Base-by-base conservation (phyloP, 2,888 invertebrate species). In the Chrysomela aeneicollis region DNA sequence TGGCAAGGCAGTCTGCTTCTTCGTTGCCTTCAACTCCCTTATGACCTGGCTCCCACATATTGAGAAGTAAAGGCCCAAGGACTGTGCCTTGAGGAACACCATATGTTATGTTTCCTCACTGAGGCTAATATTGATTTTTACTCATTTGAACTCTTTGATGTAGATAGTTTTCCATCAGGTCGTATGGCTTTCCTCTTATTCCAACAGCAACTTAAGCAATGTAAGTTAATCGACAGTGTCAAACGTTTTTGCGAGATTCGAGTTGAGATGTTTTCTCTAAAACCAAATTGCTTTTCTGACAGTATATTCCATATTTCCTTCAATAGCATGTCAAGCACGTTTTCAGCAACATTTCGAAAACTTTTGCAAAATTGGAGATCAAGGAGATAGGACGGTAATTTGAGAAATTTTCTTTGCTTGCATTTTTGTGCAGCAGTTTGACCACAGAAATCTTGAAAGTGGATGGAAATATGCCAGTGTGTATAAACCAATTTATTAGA, bases 321-420 rank as follows among this genome's bases (percentile, higher is more conserved):
- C 57, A 19, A 32, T 57, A 62, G 12, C 21, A 32, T 21, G n/a
- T 35, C 1, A n/a, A 49, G 17, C 62, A 46, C 9, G 17, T 1
- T 62, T 62, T 62, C 8, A 62, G 22, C 21, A 49, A 8, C 49
- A 32, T 30, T 35, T 62, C 57, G 32, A 47, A 62, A 8, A 62
- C n/a, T 57, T 57, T 61, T 9, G 30, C 46, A 12, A 62, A 1
- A 17, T 22, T 49, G 10, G 35, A 46, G 19, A 62, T 57, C 17
- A 63, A 21, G 1, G 63, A 59, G 12, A 63, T 63, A 19, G 59
- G 63, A 22, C 61, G 50, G 35, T 63, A 63, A 26, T 59, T 63
- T 10, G 49, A 35, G 18, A 51, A 12, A n/a, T 26, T 19, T 53
- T 26, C 47, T 19, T 17, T 37, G 15, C 37, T 21, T 26, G 59